A percentile compares a stretch with the other conserved stretches of the same genome.
phyloP scores from a whole-genome alignment of 2,888 invertebrate species.

The Aspidiotus rigidus region DNA sequence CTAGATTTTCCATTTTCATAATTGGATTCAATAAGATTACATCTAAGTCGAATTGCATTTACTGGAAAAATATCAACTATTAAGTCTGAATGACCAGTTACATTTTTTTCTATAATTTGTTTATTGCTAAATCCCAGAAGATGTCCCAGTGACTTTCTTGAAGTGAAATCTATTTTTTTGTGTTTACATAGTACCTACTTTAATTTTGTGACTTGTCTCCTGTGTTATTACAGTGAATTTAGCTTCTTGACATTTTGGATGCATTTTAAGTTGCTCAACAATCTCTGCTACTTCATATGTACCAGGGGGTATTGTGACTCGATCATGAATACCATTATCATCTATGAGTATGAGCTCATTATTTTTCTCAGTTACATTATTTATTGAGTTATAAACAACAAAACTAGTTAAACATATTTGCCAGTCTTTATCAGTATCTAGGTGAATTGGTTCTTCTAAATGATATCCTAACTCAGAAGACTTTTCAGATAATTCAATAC shows the following conservation, averaged over 20 bases:
- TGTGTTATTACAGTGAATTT: constrained; percentile 24
- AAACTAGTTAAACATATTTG: constrained; percentile 14
- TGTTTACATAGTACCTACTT: constrained; percentile 19
- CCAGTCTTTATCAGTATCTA: constrained; percentile 8
- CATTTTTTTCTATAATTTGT: constrained; percentile 7
- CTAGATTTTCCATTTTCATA: constrained; percentile 1
- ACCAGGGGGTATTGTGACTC: constrained; percentile 22
- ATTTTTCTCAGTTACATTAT: constrained; percentile 7
- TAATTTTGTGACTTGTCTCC: constrained; percentile 17
- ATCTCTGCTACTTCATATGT: constrained; percentile 25
- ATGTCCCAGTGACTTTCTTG: constrained; percentile 17
- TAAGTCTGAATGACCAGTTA: constrained; percentile 8
- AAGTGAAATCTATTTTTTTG: constrained; percentile 21
- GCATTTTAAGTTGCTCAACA: constrained; percentile 21
- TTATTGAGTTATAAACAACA: constrained; percentile 4
- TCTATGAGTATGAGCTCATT: constrained; percentile 11
- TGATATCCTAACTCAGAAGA: background rate
- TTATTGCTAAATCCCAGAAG: constrained; percentile 21
- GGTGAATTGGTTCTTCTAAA: constrained; percentile 10
- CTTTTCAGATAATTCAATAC: constrained; percentile 9
- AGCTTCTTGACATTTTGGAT: constrained; percentile 17
- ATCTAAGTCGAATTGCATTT: constrained; percentile 17
- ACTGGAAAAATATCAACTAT: constrained; percentile 16
- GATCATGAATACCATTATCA: constrained; percentile 7
- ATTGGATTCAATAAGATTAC: constrained; percentile 23